Percentiles rank a stretch among this genome's conserved stretches.
phyloP scores from a whole-genome alignment of 1,140 invertebrate species.

The Paralvinella palmiformis region DNA sequence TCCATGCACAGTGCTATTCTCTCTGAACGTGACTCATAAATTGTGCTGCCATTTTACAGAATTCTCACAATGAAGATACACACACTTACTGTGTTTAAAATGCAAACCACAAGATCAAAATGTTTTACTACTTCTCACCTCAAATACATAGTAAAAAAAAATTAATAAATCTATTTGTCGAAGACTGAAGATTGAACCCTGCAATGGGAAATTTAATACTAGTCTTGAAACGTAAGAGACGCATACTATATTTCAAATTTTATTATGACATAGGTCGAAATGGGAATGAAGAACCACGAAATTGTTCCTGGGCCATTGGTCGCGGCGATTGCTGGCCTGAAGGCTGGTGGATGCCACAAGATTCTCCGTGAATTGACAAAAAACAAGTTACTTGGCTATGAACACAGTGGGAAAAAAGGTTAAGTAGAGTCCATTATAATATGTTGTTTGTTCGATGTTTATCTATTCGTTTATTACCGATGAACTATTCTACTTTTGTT shows the following conservation, averaged over 20 bases:
- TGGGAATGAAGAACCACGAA: slow-evolving; percentile 99
- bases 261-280: slow-evolving; percentile 73
- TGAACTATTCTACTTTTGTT: no score
- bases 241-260: neutral
- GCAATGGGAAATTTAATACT: neutral
- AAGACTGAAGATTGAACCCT: neutral
- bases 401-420: slow-evolving; percentile 66
- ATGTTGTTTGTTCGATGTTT: no score
- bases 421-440: slow-evolving; percentile 13
- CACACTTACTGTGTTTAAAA: neutral
- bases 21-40: no score
- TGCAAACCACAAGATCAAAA: neutral
- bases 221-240: slow-evolving; percentile 1
- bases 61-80: no score
- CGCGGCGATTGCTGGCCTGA: slow-evolving; percentile 89
- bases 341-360: slow-evolving; percentile 89
- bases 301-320: slow-evolving; percentile 81
- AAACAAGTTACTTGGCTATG: slow-evolving; percentile 82
- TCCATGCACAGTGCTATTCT: no score
- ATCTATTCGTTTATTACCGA: no score
- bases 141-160: neutral
- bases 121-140: neutral
- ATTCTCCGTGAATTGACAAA: slow-evolving; percentile 82
- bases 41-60: no score
- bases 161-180: neutral